These are phyloP conservation scores for Microtus ochrogaster DNA, from an alignment of 2,113 vertebrate species.

Conservation along the genomic window DNA sequence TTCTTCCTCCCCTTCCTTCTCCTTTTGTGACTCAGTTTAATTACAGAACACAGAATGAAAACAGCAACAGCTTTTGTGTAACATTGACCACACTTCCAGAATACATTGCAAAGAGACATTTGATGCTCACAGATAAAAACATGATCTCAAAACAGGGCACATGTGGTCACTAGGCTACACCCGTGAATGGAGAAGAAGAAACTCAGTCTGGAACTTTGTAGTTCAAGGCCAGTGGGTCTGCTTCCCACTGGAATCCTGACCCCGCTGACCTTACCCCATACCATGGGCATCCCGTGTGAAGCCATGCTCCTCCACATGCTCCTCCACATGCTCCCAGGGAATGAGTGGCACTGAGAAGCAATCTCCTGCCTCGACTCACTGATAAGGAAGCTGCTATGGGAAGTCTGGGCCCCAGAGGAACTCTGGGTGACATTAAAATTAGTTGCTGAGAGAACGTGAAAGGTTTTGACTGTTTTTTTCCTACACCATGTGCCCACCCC, in stretches of 20 bases:
- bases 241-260: background rate
- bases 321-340: background rate
- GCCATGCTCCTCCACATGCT: rapidly evolving
- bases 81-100: background rate
- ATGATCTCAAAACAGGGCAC: background rate
- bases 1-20: background rate
- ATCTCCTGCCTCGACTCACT: background rate
- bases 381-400: background rate
- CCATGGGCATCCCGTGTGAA: rapidly evolving
- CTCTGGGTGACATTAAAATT: background rate
- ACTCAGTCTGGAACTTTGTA: background rate
- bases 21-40: background rate
- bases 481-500: background rate
- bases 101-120: background rate
- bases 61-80: background rate
- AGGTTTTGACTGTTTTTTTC: background rate
- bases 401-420: background rate
- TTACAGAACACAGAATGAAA: background rate
- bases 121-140: constrained; percentile 10
- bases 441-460: background rate
- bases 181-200: constrained; percentile 4
- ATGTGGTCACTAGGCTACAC: background rate
- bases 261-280: rapidly evolving
- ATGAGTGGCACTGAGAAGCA: background rate
- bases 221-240: background rate